A percentile compares a stretch with the other conserved stretches of the same genome.
Conservation (phyloP, 1,140 invertebrate genomes). For the Lanistes nyassanus region DNA sequence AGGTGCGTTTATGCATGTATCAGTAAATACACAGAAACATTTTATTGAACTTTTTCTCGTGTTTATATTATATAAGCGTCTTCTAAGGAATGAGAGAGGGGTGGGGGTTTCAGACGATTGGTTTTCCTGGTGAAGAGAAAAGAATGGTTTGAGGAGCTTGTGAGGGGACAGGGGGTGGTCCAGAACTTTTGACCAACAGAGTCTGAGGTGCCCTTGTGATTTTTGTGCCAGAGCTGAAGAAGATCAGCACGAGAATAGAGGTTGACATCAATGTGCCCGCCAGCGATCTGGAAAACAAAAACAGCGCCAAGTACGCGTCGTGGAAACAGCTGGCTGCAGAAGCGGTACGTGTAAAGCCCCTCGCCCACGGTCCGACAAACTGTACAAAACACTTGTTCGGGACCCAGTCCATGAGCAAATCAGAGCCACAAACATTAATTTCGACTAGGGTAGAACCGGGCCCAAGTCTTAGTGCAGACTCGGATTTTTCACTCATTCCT, state of each 20-base stretch:
- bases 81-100: too few relatives aligned
- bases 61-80: too few relatives aligned
- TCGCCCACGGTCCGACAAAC: too few relatives aligned
- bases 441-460: too few relatives aligned
- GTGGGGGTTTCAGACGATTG: too few relatives aligned
- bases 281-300: not conserved
- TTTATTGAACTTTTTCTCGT: too few relatives aligned
- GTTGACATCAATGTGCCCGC: not conserved
- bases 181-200: not conserved
- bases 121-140: too few relatives aligned
- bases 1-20: not conserved
- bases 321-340: not conserved
- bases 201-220: not conserved
- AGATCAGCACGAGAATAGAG: not conserved
- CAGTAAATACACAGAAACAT: not conserved
- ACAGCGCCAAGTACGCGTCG: not conserved
- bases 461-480: too few relatives aligned
- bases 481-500: too few relatives aligned
- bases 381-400: too few relatives aligned
- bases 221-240: not conserved
- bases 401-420: too few relatives aligned
- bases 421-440: too few relatives aligned
- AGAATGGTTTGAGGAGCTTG: not conserved
- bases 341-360: not conserved
- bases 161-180: not conserved